A percentile compares a stretch with the other conserved stretches of the same genome.
Evolutionary conservation across 2,113 vertebrate genomes (phyloP).

Genomic region (Indri indri): DNA sequence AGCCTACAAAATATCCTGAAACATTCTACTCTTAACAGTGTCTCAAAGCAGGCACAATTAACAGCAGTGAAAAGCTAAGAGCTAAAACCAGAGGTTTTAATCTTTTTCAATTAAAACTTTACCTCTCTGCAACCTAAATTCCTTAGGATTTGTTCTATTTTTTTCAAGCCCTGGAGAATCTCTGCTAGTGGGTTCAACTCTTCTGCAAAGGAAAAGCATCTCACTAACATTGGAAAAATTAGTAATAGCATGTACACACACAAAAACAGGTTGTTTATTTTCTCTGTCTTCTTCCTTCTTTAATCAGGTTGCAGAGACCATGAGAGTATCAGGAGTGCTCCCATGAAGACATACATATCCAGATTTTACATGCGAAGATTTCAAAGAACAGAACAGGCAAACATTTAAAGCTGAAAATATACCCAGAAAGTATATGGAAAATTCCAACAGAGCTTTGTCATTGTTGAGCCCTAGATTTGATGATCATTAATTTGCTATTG

Average conservation of each 20-base stretch:
- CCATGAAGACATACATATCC: background rate
- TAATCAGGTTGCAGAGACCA: conserved; percentile 18
- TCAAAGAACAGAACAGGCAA: conserved; percentile 39
- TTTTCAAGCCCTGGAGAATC: background rate
- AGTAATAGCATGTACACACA: background rate
- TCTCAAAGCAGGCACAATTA: background rate
- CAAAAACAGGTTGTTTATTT: background rate
- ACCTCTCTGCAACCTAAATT: conserved; percentile 21
- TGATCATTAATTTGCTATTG: conserved; percentile 68
- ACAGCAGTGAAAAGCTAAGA: background rate
- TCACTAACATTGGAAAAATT: background rate
- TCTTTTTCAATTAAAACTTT: conserved; percentile 22
- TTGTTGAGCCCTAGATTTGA: conserved; percentile 41
- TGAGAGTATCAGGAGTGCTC: background rate
- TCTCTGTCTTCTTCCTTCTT: background rate
- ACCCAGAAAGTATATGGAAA: conserved; percentile 11
- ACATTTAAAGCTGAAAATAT: conserved; percentile 42
- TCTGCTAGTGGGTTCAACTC: background rate
- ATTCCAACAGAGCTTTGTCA: conserved; percentile 43
- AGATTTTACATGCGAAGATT: conserved; percentile 20
- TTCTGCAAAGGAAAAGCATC: background rate
- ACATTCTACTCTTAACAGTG: background rate
- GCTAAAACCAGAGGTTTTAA: background rate
- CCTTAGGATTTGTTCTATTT: background rate
- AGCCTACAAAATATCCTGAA: background rate